These are phyloP conservation scores for Prietella phreatophila DNA, from an alignment of 2,113 vertebrate species.

Conservation along the genomic window DNA sequence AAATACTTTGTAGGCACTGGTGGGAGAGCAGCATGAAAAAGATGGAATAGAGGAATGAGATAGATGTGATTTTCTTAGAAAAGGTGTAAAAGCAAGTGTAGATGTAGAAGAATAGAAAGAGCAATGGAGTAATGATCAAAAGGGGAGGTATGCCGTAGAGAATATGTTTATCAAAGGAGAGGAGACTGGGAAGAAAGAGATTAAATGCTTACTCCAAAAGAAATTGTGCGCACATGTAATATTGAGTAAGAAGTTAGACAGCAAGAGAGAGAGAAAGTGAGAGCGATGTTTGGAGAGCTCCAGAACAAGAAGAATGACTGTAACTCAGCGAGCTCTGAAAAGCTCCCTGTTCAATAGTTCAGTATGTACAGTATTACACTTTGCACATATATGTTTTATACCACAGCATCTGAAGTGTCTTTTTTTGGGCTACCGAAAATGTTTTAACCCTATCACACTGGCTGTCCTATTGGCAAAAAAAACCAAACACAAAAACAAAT, in stretches of 20 bases:
- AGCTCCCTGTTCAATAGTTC: slow-evolving; percentile 22
- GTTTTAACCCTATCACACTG: background rate
- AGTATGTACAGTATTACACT: slow-evolving; percentile 17
- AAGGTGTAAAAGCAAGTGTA: background rate
- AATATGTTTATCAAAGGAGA: slow-evolving; percentile 44
- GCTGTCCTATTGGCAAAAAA: background rate
- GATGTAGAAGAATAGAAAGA: slow-evolving; percentile 9
- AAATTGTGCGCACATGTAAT: slow-evolving; percentile 8
- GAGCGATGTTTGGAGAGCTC: background rate
- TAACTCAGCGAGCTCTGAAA: slow-evolving; percentile 7
- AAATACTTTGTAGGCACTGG: slow-evolving; percentile 1
- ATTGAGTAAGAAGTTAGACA: background rate
- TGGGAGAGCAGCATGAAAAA: slow-evolving; percentile 43
- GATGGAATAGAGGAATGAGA: slow-evolving; percentile 40
- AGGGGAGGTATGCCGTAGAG: slow-evolving; percentile 19
- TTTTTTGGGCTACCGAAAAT: slow-evolving; percentile 1
- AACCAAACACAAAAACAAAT: no score
- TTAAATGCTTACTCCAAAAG: slow-evolving; percentile 39
- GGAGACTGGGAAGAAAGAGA: slow-evolving; percentile 24
- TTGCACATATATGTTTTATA: slow-evolving; percentile 33
- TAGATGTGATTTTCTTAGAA: slow-evolving; percentile 16
- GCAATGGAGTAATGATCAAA: slow-evolving; percentile 17
- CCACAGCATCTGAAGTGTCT: background rate
- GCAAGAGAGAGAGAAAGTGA: slow-evolving; percentile 31
- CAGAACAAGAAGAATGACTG: slow-evolving; percentile 22